A percentile compares a stretch with the other conserved stretches of the same genome.
phyloP scores from a whole-genome alignment of 2,113 vertebrate species.

The Anhinga anhinga region DNA sequence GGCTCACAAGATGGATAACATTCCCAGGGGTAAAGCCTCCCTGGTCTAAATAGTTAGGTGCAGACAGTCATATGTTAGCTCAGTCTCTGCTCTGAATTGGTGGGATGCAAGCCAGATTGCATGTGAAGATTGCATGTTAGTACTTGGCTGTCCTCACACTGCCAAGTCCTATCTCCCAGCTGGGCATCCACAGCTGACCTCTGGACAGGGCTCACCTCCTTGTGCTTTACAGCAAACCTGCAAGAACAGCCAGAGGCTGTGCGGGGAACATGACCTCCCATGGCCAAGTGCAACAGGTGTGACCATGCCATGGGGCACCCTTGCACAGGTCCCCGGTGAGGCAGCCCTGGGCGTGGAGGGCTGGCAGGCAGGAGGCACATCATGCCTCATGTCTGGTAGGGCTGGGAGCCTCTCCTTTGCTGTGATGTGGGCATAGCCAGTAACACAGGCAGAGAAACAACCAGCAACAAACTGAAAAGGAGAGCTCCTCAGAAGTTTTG shows the following conservation, averaged over 20 bases:
- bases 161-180: background rate
- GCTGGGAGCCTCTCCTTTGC: background rate
- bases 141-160: background rate
- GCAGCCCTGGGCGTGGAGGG: background rate
- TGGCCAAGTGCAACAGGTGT: background rate
- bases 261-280: rapidly evolving
- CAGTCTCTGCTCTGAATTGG: background rate
- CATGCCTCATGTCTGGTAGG: too few species aligned
- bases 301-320: background rate
- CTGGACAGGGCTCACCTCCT: background rate
- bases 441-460: background rate
- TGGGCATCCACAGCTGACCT: background rate
- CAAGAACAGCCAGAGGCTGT: background rate
- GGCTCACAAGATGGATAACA: background rate
- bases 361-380: background rate
- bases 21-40: background rate
- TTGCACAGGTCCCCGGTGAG: background rate
- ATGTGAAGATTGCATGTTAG: background rate
- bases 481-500: background rate
- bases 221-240: background rate
- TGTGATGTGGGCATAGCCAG: background rate
- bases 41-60: background rate
- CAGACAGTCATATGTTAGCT: background rate
- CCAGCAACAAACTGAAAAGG: background rate
- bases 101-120: background rate